Evolutionary conservation across 2,113 vertebrate species (phyloP).

Genomic region (Felis chaus): DNA sequence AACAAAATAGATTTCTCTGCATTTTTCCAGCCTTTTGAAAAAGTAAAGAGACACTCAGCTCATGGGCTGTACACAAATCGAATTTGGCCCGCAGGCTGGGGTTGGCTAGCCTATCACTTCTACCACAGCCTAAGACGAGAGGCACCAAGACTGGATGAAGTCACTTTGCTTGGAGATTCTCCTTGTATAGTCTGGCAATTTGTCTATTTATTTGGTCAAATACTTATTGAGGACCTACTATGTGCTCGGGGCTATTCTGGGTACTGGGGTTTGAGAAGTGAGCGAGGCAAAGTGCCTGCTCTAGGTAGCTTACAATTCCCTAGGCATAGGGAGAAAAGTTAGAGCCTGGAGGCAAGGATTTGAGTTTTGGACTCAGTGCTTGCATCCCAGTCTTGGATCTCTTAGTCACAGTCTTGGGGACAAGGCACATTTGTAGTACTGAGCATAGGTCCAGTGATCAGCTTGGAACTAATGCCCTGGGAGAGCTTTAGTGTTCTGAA

Average conservation of each 20-base stretch:
- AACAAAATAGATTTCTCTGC: not conserved
- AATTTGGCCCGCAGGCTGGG: not conserved
- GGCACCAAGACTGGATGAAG: not conserved
- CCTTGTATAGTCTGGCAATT: not conserved
- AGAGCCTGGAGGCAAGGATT: not conserved
- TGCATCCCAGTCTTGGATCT: not conserved
- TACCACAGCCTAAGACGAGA: not conserved
- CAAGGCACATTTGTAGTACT: not conserved
- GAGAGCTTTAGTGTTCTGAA: constrained; percentile 45
- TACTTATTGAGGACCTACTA: not conserved
- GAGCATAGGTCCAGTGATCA: not conserved
- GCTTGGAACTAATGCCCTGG: not conserved
- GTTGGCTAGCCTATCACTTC: not conserved
- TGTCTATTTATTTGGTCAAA: not conserved
- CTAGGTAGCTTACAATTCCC: not conserved
- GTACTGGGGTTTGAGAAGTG: not conserved
- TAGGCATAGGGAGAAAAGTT: not conserved
- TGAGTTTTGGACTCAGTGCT: not conserved
- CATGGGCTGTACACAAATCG: not conserved
- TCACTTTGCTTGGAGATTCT: not conserved
- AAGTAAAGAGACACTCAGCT: not conserved
- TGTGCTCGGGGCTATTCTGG: not conserved
- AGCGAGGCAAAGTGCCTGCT: not conserved
- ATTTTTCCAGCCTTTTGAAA: not conserved
- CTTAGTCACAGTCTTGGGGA: not conserved